Percentiles rank a stretch among this genome's conserved stretches.
phyloP scores from a whole-genome alignment of 2,888 invertebrate genomes.

The Hirtodrosophila histrioides region DNA sequence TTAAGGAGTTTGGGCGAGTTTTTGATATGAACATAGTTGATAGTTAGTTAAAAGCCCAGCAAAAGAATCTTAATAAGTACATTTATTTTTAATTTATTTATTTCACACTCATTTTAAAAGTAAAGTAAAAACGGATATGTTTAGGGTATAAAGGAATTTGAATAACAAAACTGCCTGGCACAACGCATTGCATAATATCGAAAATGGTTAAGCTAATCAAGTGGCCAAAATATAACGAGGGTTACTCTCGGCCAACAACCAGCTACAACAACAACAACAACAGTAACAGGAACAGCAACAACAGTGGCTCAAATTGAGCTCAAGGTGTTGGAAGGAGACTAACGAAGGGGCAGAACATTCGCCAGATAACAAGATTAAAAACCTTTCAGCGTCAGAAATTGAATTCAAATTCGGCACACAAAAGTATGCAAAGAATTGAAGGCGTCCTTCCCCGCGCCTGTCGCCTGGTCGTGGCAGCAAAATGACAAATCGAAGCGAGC shows the following conservation, averaged over 20 bases:
- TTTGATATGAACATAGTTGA: too few relatives aligned
- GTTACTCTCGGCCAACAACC: slow-evolving; percentile 44
- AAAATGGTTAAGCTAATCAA: slow-evolving; percentile 71
- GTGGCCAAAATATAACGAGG: slow-evolving; percentile 66
- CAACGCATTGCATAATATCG: slow-evolving; percentile 33
- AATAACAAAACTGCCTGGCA: slow-evolving; percentile 41
- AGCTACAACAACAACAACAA: slow-evolving; percentile 4
- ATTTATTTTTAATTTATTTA: background rate
- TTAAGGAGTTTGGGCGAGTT: too few relatives aligned
- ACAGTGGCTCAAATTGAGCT: slow-evolving; percentile 34
- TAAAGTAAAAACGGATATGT: background rate
- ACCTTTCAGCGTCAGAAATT: slow-evolving; percentile 79
- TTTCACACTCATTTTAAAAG: background rate
- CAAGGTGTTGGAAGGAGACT: slow-evolving; percentile 25
- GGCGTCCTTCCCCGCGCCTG: slow-evolving; percentile 24
- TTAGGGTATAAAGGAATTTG: slow-evolving; percentile 12
- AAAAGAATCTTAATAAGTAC: too few relatives aligned
- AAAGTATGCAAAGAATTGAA: slow-evolving; percentile 73
- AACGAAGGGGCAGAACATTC: slow-evolving; percentile 39
- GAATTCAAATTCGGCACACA: slow-evolving; percentile 79
- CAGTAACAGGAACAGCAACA: slow-evolving; percentile 1
- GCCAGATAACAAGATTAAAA: slow-evolving; percentile 77
- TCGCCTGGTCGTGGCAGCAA: slow-evolving; percentile 64
- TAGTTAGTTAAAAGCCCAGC: background rate
- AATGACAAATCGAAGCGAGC: slow-evolving; percentile 77